Percentiles rank a stretch among this genome's conserved stretches.
Evolutionary conservation across 2,797 vertebrate genomes (phyloP).

Genomic region (Leptatherina wallacei): DNA sequence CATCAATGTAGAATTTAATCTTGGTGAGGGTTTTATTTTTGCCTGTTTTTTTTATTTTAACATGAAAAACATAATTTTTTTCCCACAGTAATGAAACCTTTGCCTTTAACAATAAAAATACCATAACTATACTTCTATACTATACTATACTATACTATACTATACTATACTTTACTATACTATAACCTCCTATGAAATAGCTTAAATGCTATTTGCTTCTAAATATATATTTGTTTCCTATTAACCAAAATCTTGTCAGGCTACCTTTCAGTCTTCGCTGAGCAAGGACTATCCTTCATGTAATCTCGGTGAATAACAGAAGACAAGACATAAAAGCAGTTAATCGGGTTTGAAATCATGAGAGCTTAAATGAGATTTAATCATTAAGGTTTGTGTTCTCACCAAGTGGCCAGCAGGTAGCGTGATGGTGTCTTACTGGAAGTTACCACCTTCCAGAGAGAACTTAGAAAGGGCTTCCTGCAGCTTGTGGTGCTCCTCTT

Average conservation of each 20-base stretch:
- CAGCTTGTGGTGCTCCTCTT: conserved; percentile 82
- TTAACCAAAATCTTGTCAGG: not conserved
- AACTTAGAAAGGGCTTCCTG: conserved; percentile 81
- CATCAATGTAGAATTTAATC: not conserved
- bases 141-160: not conserved
- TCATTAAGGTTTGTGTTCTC: conserved; percentile 5
- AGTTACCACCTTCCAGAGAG: conserved; percentile 75
- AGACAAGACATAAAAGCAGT: not conserved
- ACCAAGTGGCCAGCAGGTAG: conserved; percentile 75
- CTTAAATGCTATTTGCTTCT: not conserved
- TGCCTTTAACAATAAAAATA: not conserved
- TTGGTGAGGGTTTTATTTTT: not conserved
- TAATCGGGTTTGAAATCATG: not conserved
- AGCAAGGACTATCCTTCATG: not conserved
- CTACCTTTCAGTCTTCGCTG: not conserved
- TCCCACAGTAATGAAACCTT: not conserved
- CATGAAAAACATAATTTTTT: not conserved
- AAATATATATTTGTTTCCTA: not conserved
- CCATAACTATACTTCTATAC: not conserved
- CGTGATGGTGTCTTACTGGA: conserved; percentile 69
- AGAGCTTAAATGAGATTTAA: not conserved
- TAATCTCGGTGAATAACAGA: not conserved
- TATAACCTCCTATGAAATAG: not conserved
- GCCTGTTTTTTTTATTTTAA: too few relatives aligned
- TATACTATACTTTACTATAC: not conserved